Evolutionary conservation across 2,797 vertebrate species (phyloP), one percentile per base, ranked within the genome.

Genomic region (Phrynocephalus guinanensis): DNA sequence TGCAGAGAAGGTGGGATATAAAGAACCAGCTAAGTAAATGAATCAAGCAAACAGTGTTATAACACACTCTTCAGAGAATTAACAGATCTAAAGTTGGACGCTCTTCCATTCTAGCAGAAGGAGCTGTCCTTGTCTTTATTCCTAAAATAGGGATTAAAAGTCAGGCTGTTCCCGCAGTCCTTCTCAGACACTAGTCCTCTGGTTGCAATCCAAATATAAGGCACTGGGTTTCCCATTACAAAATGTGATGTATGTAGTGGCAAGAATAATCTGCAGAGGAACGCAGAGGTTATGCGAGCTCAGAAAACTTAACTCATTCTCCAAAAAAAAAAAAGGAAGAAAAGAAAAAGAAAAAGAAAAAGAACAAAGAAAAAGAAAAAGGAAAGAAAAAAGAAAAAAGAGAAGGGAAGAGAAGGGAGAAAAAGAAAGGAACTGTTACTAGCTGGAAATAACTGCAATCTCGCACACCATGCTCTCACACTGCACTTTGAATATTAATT

Each of bases 171-270:
- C 11, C 70, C 0, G 0, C 77, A 68, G 60, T 91, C 87, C 44
- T 85, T 88, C 78, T 77, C 60, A 73, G 75, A 66, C 78, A 80
- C 80, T 84, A 72, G 70, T 75, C 56, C 66, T 72, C 82, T 80
- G 38, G 60, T 52, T 80, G 26, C 18, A 1, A 85, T 89, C 79
- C 73, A 86, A 33, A 80, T 5, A 79, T 76, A 91, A 92, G 30
- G 18, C 63, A 75, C 24, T 4, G 5, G 3, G 71, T 89, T 92
- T 94, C 87, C 91, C 50, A 67, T 89, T 91, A 87, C 15, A 90
- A 87, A 90, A 89, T 83, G 79, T 88, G 75, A 93, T 85, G 87
- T 89, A 78, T 5, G 77, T 44, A 60, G 50, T 8, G 82, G 72
- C 13, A 92, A 79, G 89, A 91, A 89, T 89, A 90, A 93, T 91